Evolutionary conservation across 2,888 invertebrate genomes (phyloP).

Genomic region (Drosophila maculinotata): DNA sequence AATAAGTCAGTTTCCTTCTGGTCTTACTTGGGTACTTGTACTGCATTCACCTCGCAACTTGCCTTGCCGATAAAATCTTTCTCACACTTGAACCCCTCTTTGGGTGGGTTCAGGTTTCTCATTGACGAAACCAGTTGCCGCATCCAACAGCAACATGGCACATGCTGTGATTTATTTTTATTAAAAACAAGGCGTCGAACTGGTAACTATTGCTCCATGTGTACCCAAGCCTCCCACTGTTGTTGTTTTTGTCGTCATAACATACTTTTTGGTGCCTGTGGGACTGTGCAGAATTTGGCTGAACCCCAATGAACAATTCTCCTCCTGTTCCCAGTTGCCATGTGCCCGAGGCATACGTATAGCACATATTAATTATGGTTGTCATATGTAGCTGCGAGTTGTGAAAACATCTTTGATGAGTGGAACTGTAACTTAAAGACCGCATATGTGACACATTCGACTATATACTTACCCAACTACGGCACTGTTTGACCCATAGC

Average conservation of each 20-base stretch:
- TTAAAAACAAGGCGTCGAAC: constrained; percentile 47
- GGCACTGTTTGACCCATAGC: not conserved
- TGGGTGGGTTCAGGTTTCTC: constrained; percentile 7
- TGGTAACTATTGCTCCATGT: constrained; percentile 22
- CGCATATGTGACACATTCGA: constrained; percentile 3
- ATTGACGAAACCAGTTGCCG: constrained; percentile 39
- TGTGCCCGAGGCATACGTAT: constrained; percentile 44
- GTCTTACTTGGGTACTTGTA: constrained; percentile 2
- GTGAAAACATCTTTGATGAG: constrained; percentile 45
- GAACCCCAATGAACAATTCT: constrained; percentile 15
- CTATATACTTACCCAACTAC: not conserved
- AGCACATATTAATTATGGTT: constrained; percentile 64
- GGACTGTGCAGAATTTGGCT: constrained; percentile 8
- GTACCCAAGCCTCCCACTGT: constrained; percentile 5
- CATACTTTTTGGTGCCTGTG: constrained; percentile 36
- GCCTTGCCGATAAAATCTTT: not conserved
- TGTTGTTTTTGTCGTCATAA: constrained; percentile 28
- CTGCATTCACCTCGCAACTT: constrained; percentile 24
- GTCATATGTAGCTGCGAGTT: constrained; percentile 53
- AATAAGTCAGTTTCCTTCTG: constrained; percentile 36
- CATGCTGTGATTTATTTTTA: constrained; percentile 64
- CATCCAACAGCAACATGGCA: constrained; percentile 34
- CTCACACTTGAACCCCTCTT: not conserved
- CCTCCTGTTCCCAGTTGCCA: constrained; percentile 21
- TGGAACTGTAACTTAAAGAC: constrained; percentile 7